A percentile compares a stretch with the other conserved stretches of the same genome.
Conservation (phyloP, 2,797 vertebrate species). For the Myotis myotis region DNA sequence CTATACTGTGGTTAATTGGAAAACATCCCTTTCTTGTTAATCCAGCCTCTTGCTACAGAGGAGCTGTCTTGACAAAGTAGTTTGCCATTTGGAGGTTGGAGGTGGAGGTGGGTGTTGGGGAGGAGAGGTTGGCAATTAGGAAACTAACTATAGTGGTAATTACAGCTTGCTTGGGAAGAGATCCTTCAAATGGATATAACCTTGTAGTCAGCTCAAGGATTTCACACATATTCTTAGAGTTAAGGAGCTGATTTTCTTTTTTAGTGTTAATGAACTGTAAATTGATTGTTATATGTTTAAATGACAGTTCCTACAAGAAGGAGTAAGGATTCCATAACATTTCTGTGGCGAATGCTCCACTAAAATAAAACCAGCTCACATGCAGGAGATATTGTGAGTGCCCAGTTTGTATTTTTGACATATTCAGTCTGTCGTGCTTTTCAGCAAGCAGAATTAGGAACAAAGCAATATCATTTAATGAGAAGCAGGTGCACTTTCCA, state of each 20-base stretch:
- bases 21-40: slow-evolving; percentile 54
- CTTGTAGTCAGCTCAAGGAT: slow-evolving; percentile 60
- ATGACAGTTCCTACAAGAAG: slow-evolving; percentile 46
- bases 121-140: slow-evolving; percentile 56
- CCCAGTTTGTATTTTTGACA: slow-evolving; percentile 66
- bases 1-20: slow-evolving; percentile 42
- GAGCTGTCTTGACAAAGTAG: slow-evolving; percentile 43
- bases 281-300: slow-evolving; percentile 67
- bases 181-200: slow-evolving; percentile 65
- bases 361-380: slow-evolving; percentile 38
- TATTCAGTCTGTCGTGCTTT: slow-evolving; percentile 48
- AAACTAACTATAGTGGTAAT: slow-evolving; percentile 61
- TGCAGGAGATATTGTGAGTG: slow-evolving; percentile 32
- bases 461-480: slow-evolving; percentile 37
- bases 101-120: neutral
- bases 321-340: slow-evolving; percentile 28
- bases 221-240: slow-evolving; percentile 70
- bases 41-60: neutral
- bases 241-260: slow-evolving; percentile 68
- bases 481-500: slow-evolving; percentile 62
- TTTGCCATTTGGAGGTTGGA: slow-evolving; percentile 51
- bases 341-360: neutral
- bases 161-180: slow-evolving; percentile 56
- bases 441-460: slow-evolving; percentile 32
- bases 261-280: slow-evolving; percentile 68